Evolutionary conservation across 2,888 invertebrate species (phyloP), one percentile per base, ranked within the genome.

Genomic region (Gisinianus flammeolus): DNA sequence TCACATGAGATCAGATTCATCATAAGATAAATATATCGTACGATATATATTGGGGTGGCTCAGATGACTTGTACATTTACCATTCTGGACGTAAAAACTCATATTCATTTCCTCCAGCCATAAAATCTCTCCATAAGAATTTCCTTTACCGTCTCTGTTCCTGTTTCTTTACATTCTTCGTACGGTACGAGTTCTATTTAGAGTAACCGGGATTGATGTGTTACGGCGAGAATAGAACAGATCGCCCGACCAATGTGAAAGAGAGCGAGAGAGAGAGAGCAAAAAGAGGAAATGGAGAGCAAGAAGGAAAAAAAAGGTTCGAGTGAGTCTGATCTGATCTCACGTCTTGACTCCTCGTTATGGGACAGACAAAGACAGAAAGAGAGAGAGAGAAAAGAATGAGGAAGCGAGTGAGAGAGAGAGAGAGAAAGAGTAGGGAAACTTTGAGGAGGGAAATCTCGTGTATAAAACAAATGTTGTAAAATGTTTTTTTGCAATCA

Each of bases 401-500:
- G 12, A 12, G 35, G 35, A 35, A 35, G 35, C 12, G 44, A 19
- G 44, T 44, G 44, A 44, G 44, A 44, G 22, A 58, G 19, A 26
- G 26, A 62, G 24, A 62, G 24, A 24, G 62, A 12, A 54, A 62
- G 62, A 62, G 24, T 6, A n/a, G 56, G 22, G 58, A 62, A 62
- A 26, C 62, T 62, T 28, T 24, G 26, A 62, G 4, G 12, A 62
- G 67, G n/a, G 33, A 58, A 54, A 56, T 54, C 31, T 28, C 26
- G 66, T 54, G 31, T 52, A 69, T 58, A 56, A 66, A 75, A 66
- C 30, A 66, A 68, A 67, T 68, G 66, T 69, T 77, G 74, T 74
- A 73, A 79, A 79, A 58, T 70, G 64, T 70, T 77, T 71, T 79
- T 79, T 81, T 78, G 79, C 81, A 81, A 81, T 81, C 79, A 81